Base-by-base conservation (phyloP, 37 sponge, comb jelly and placozoan genomes). In the Amphimedon queenslandica region DNA sequence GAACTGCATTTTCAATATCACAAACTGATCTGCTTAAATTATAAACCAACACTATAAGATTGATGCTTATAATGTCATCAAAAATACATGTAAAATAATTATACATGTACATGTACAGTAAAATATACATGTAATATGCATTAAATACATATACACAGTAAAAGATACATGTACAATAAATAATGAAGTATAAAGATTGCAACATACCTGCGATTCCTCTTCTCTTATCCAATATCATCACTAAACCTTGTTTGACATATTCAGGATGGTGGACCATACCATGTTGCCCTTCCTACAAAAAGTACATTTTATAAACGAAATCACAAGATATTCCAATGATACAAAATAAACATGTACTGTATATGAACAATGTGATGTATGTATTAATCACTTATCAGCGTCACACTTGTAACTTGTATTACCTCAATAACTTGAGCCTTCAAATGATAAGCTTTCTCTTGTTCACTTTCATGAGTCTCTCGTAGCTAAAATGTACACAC, bases 201-300 rank as follows among this genome's bases (percentile, higher is more conserved):
- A 4, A 18, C 31, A 13, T 40, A 69, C 69, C 40, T 24, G 40
- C 40, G 38, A 37, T 69, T 38, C 41, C 41, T 64, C 42, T 64
- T 66, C 66, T 60, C 28, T n/a, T 60, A 56, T 90, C 91, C 31
- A 84, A 79, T 0, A 90, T 82, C 67, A 82, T 75, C 58, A 90
- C 79, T 25, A 77, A 78, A 20, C 91, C 91, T 53, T 90, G 91
- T 53, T 42, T 73, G 28, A 85, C 31, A 58, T 78, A 90, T 58
- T 90, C 86, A 40, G 91, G 86, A 37, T 90, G 91, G 35, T 90
- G 86, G 32, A 85, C 73, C 60, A 87, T 37, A 5, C 87, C 87
- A 2, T 80, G 63, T 56, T 79, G 66, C 31, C 89, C 88, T 32
- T 82, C 88, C 82, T 88, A 55, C 32, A 77, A 21, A 4, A 69